Evolutionary conservation across 1,140 invertebrate genomes (phyloP).

Genomic region (Panagrolaimus sp.): DNA sequence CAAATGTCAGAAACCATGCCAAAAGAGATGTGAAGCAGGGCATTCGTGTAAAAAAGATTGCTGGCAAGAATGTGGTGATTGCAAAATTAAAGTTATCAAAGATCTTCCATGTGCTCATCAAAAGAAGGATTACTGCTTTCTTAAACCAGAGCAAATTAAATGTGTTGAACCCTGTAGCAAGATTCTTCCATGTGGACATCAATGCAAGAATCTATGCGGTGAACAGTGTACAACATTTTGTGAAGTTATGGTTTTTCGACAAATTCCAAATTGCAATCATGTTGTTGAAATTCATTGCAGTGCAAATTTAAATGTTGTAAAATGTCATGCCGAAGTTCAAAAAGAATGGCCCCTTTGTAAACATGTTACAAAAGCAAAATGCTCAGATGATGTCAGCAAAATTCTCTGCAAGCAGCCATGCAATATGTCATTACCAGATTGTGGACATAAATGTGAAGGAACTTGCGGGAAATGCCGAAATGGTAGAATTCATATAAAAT

Average conservation of each 20-base stretch:
- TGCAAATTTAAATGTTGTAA: not conserved
- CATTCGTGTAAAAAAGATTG: slow-evolving; percentile 36
- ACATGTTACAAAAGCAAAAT: slow-evolving; percentile 21
- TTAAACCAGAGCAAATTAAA: slow-evolving; percentile 2
- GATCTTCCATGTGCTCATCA: slow-evolving; percentile 30
- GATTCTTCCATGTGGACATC: slow-evolving; percentile 29
- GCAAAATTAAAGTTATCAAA: slow-evolving; percentile 23
- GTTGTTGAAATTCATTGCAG: slow-evolving; percentile 29
- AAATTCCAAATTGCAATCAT: slow-evolving; percentile 27
- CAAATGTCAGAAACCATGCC: slow-evolving; percentile 23
- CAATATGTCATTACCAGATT: slow-evolving; percentile 32
- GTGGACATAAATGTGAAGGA: slow-evolving; percentile 54
- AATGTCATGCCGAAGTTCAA: slow-evolving; percentile 13
- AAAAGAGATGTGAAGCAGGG: slow-evolving; percentile 14
- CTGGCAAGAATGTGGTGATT: slow-evolving; percentile 31
- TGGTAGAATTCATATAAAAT: slow-evolving; percentile 43
- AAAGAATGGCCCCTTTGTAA: slow-evolving; percentile 30
- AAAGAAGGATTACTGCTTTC: slow-evolving; percentile 12
- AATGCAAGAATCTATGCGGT: slow-evolving; percentile 27
- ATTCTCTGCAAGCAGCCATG: slow-evolving; percentile 38
- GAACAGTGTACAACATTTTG: slow-evolving; percentile 22
- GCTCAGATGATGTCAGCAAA: slow-evolving; percentile 12
- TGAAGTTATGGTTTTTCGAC: slow-evolving; percentile 17
- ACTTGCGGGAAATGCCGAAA: slow-evolving; percentile 46
- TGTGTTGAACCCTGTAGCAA: slow-evolving; percentile 18